phyloP scores from a whole-genome alignment of 2,797 vertebrate species.

The Sylvia borin region DNA sequence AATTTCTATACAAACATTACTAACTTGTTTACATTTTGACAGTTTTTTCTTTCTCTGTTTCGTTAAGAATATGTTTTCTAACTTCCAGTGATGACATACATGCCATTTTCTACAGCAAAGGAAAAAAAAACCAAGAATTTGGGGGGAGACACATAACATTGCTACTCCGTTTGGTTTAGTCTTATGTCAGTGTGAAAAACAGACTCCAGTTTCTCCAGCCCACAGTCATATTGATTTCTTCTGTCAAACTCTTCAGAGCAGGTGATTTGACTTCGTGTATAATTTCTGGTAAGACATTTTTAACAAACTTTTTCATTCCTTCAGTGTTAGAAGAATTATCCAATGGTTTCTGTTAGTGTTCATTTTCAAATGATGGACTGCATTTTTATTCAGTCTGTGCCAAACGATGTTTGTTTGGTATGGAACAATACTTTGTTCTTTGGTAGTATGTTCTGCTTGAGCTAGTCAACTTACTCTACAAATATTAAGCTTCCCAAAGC shows the following conservation, averaged over 20 bases:
- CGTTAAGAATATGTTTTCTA: not conserved
- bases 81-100: not conserved
- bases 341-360: not conserved
- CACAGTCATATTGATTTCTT: not conserved
- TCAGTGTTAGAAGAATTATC: not conserved
- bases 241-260: not conserved
- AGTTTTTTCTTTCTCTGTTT: not conserved
- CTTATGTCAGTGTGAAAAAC: not conserved
- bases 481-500: not conserved
- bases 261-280: not conserved
- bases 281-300: not conserved
- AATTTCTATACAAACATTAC: not conserved
- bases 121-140: not conserved
- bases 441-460: not conserved
- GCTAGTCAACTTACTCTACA: not conserved
- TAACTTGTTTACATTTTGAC: not conserved
- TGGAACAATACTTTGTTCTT: not conserved
- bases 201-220: not conserved
- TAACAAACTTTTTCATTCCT: not conserved
- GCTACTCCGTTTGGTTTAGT: not conserved
- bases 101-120: not conserved
- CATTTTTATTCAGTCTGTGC: not conserved
- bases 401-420: not conserved
- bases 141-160: not conserved
- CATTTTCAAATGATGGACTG: not conserved